phyloP scores from a whole-genome alignment of 2,113 vertebrate genomes.

The Paradisaea rubra region DNA sequence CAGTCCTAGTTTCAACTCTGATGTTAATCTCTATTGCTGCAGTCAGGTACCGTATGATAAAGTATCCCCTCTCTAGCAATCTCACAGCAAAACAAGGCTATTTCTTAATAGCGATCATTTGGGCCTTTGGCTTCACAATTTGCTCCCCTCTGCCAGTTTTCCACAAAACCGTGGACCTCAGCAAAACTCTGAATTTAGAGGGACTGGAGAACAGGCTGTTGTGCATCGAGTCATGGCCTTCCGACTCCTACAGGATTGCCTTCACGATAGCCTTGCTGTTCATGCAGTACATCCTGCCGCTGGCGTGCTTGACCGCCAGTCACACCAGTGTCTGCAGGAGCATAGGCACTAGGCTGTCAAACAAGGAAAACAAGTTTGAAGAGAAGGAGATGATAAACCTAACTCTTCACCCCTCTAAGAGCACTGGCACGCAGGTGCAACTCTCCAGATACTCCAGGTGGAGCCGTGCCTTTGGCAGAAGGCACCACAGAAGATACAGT shows the following conservation, averaged over 20 bases:
- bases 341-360: conserved; percentile 70
- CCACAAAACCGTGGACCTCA: conserved; percentile 75
- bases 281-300: conserved; percentile 78
- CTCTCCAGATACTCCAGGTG: conserved; percentile 46
- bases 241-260: conserved; percentile 74
- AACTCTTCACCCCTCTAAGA: conserved; percentile 69
- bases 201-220: conserved; percentile 71
- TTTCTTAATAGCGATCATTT: conserved; percentile 68
- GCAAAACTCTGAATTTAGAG: conserved; percentile 67
- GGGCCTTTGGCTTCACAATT: conserved; percentile 74
- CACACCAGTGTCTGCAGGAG: conserved; percentile 81
- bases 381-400: conserved; percentile 81
- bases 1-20: conserved; percentile 79
- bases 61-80: conserved; percentile 75
- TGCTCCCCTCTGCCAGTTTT: conserved; percentile 81
- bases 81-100: conserved; percentile 77
- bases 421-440: background rate
- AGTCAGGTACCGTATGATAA: conserved; percentile 81
- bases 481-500: conserved; percentile 75
- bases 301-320: conserved; percentile 74
- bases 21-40: conserved; percentile 81
- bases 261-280: conserved; percentile 76
- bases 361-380: conserved; percentile 66
- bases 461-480: conserved; percentile 64
- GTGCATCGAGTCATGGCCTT: conserved; percentile 80